Base-by-base conservation (phyloP, 2,113 vertebrate species). In the Rhipidura dahli region DNA sequence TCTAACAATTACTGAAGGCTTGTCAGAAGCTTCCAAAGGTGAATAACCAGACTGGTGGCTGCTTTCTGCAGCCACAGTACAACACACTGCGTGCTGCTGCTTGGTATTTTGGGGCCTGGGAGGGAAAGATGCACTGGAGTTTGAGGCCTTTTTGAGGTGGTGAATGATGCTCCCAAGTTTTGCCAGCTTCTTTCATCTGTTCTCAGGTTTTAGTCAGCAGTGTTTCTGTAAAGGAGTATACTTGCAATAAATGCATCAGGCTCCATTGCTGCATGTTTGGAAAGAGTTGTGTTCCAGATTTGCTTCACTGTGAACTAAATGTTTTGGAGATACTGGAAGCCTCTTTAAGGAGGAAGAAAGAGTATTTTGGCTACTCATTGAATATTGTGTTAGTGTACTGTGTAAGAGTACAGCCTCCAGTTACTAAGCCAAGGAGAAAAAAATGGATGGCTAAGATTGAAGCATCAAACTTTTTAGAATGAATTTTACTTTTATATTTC, bases 101-200 rank as follows among this genome's bases (percentile, higher is more conserved):
- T 63, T 59, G 26, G 17, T 30, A 24, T 60, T 85, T 68, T 77
- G 14, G 44, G 10, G 22, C 3, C 8, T 3, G 4, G 5, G 8
- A 27, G 6, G 7, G 1, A 37, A 81, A 69, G 30, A 3, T 7
- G 60, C 9, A 7, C 2, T 35, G 14, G 3, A 4, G 3, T 0
- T 23, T 64, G 22, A 8, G 10, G 7, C 3, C 63, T 75, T 65
- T 66, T 51, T 69, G 50, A 45, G 37, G 7, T 44, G 19, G 15
- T 76, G 13, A 57, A 33, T 70, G 45, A 33, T 56, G 11, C 23
- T 75, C 30, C 28, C 21, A 42, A 31, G 4, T 77, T 61, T 49
- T 45, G 7, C 42, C 61, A 75, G 6, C 50, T 51, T 57, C 17
- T 77, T 83, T 72, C 31, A 4, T 39, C 20, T 69, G 5, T 56